These are phyloP conservation scores for Onychostruthus taczanowskii DNA, from an alignment of 2,113 vertebrate genomes.

Conservation along the genomic window DNA sequence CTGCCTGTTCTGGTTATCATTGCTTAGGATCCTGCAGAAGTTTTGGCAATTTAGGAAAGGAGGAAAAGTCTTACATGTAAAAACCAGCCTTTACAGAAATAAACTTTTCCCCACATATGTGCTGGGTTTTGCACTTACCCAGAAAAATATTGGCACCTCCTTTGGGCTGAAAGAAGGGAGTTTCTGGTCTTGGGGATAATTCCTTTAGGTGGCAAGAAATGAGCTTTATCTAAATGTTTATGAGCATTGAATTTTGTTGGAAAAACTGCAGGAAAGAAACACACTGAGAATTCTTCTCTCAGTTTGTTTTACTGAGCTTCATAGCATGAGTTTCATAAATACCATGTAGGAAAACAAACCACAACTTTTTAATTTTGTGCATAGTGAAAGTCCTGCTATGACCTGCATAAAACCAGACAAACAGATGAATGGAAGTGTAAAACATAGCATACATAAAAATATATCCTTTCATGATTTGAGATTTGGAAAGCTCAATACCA, in stretches of 20 bases:
- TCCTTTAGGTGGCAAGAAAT: conserved; percentile 25
- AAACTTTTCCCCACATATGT: not conserved
- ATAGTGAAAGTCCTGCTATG: not conserved
- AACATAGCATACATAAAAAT: not conserved
- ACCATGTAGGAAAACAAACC: not conserved
- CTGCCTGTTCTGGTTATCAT: not conserved
- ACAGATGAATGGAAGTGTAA: not conserved
- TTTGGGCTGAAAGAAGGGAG: not conserved
- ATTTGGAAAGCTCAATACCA: not conserved
- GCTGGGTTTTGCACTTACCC: not conserved
- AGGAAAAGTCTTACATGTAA: not conserved
- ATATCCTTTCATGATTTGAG: not conserved
- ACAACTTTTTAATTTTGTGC: not conserved
- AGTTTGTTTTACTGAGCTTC: not conserved
- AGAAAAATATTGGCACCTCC: not conserved
- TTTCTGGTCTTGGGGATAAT: not conserved
- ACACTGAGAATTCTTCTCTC: not conserved
- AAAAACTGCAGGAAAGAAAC: not conserved
- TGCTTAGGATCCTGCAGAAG: not conserved
- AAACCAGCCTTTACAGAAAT: not conserved
- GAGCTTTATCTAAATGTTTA: not conserved
- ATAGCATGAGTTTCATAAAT: not conserved
- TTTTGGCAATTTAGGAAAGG: not conserved
- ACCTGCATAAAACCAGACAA: not conserved
- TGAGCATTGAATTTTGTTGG: not conserved